A percentile compares a stretch with the other conserved stretches of the same genome.
Evolutionary conservation across 2,797 vertebrate species (phyloP).

Genomic region (Notolabrus celidotus): DNA sequence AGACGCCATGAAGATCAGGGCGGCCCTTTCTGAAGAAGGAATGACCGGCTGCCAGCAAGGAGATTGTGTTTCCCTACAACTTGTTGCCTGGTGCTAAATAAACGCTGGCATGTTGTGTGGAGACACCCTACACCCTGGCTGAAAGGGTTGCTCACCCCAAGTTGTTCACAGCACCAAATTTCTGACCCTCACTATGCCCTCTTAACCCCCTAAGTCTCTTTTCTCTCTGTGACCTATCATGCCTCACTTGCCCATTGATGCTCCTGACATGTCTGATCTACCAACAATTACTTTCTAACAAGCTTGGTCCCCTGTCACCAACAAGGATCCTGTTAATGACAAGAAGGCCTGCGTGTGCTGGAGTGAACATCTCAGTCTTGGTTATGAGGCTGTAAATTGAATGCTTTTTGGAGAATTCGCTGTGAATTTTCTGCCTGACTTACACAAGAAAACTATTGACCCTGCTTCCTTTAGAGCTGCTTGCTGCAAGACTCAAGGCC

Average conservation of each 20-base stretch:
- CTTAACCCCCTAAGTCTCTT: conserved; percentile 57
- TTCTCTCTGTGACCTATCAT: conserved; percentile 37
- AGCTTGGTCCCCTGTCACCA: conserved; percentile 31
- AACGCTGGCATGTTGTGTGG: conserved; percentile 82
- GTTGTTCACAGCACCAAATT: conserved; percentile 62
- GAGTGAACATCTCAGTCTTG: not conserved
- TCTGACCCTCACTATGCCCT: conserved; percentile 58
- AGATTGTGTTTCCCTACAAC: conserved; percentile 81
- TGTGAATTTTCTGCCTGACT: conserved; percentile 16
- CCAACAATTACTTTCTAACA: conserved; percentile 32
- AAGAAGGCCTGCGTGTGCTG: not conserved
- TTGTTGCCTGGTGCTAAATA: conserved; percentile 85
- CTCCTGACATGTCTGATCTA: conserved; percentile 34
- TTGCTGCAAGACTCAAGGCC: conserved; percentile 47
- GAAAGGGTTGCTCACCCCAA: conserved; percentile 75
- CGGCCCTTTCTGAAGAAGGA: conserved; percentile 64
- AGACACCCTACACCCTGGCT: conserved; percentile 79
- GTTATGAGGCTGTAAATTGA: conserved; percentile 11
- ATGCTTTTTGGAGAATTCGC: conserved; percentile 14
- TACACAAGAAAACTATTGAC: conserved; percentile 55
- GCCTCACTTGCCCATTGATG: conserved; percentile 15
- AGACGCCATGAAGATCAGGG: conserved; percentile 70
- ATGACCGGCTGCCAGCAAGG: conserved; percentile 62
- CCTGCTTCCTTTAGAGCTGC: conserved; percentile 22
- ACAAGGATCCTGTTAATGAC: conserved; percentile 29